phyloP scores from a whole-genome alignment of 1,140 invertebrate species.

The Leptinotarsa lineolata region DNA sequence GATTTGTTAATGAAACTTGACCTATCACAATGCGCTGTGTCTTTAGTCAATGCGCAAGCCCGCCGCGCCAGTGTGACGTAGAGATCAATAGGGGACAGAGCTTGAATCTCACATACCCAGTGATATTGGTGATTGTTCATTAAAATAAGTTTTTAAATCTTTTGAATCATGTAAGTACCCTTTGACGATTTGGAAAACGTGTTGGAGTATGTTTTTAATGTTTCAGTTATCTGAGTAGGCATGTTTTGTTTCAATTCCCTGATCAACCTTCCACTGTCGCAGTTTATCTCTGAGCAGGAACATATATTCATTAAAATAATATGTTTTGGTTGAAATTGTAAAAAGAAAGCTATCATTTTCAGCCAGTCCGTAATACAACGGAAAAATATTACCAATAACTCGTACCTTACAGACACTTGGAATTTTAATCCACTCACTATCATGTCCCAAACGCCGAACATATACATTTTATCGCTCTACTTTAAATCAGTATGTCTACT shows the following conservation, averaged over 20 bases:
- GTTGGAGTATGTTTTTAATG: not conserved
- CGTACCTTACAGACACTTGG: too few species aligned
- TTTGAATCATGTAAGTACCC: slow-evolving; percentile 43
- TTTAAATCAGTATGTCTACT: not conserved
- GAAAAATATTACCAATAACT: too few species aligned
- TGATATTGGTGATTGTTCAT: slow-evolving; percentile 30
- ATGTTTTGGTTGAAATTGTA: too few species aligned
- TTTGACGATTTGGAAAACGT: not conserved
- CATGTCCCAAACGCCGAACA: not conserved
- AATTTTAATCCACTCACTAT: too few species aligned
- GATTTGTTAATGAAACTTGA: slow-evolving; percentile 31
- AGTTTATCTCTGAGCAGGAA: too few species aligned
- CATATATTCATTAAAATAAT: too few species aligned
- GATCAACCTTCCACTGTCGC: not conserved
- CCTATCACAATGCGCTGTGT: slow-evolving; percentile 25
- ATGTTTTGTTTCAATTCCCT: not conserved
- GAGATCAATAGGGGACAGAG: slow-evolving; percentile 35
- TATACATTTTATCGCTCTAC: not conserved
- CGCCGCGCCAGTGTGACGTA: slow-evolving; percentile 48
- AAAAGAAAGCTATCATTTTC: too few species aligned
- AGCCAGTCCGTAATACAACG: too few species aligned
- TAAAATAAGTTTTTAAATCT: slow-evolving; percentile 28
- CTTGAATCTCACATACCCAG: slow-evolving; percentile 29
- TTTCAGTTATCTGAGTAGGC: not conserved
- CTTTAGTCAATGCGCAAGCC: slow-evolving; percentile 34